Base-by-base conservation (phyloP, 1,140 invertebrate genomes). In the Brachionus rotundiformis region DNA sequence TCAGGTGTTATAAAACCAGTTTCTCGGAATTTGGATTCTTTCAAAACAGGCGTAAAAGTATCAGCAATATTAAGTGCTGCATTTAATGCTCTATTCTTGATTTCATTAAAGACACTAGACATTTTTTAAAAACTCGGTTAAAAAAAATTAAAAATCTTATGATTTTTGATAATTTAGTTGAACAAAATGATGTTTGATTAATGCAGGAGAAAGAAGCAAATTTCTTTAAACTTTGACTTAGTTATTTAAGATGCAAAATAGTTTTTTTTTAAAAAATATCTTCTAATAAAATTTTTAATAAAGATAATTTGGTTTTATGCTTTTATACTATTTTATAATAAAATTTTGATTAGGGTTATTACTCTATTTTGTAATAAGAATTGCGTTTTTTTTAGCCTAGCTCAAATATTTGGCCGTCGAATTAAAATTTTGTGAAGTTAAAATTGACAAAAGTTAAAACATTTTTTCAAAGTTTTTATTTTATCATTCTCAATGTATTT, bases 11-110 rank as follows among this genome's bases (percentile, higher is more conserved):
- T 88, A 0, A 99, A 95, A 47, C 97, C 97, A 63, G 96, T 98
- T 89, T 99, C 97, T 84, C 93, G 92, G 88, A 99, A 99, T 88
- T 98, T 98, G 6, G 96, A 98, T 89, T 98, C 95, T 94, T 95
- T 98, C 73, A 99, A 88, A 82, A 99, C 93, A 36, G 97, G 97
- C 59, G 95, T 98, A 83, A 98, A 90, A 88, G 94, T 95, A 88
- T 98, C 95, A 6, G 95, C 97, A 23, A 98, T 94, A 83, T 93
- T 94, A 19, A 98, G 90, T 4, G 95, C 95, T 59, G 92, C 79
- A 11, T 81, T 81, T 25, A 79, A 79, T 19, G 76, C 76, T 39
- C 59, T 7, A 63, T 79, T 79, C 54, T 79, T 79, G n/a, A 79
- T 59, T 59, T 79, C 76, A 27, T 36, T 79, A 13, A 79, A 79